Evolutionary conservation across 2,797 vertebrate genomes (phyloP), one percentile per base, ranked within the genome.

Genomic region (Liparis tanakae): DNA sequence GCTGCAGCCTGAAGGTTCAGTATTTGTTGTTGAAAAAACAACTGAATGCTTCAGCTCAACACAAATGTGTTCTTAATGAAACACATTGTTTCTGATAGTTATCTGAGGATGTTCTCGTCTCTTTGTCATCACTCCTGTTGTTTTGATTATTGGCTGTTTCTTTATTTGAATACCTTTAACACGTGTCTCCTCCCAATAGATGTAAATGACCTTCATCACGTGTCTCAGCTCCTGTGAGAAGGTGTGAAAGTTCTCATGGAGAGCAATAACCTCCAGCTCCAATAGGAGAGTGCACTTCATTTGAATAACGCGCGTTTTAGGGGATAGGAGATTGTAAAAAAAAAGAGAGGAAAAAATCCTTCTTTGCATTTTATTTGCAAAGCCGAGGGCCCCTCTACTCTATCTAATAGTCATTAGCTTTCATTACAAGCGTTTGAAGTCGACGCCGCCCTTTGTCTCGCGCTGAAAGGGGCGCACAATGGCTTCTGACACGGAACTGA

Each of bases 321-420:
- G 56, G 92, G 66, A 30, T 30, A 67, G 48, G 79, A 80, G 85
- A 94, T 89, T 93, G 94, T 94, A 94, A 95, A 94, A 87, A 50
- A 10, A 92, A 93, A 92, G 89, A 62, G 6, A 30, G 4, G 4
- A n/a, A 67, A 81, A 74, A 66, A 67, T 51, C 67, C 82, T 83
- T 79, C 87, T 94, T 94, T 91, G 94, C 94, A 94, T 94, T 93
- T 95, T 93, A 94, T 95, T 95, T 94, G 92, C 64, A 90, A 88
- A 91, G 89, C 62, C 60, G 61, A 92, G 87, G 88, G 87, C 79
- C 83, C 82, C 84, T 93, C 82, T 78, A 90, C 93, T 96, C 94
- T 88, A 95, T 96, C 94, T 96, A 96, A 95, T 94, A 94, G 96
- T 96, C 96, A 97, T 97, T 97, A 97, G 94, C 95, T 96, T 96